Evolutionary conservation across 2,113 vertebrate species (phyloP).

Genomic region (Engraulis encrasicolus): DNA sequence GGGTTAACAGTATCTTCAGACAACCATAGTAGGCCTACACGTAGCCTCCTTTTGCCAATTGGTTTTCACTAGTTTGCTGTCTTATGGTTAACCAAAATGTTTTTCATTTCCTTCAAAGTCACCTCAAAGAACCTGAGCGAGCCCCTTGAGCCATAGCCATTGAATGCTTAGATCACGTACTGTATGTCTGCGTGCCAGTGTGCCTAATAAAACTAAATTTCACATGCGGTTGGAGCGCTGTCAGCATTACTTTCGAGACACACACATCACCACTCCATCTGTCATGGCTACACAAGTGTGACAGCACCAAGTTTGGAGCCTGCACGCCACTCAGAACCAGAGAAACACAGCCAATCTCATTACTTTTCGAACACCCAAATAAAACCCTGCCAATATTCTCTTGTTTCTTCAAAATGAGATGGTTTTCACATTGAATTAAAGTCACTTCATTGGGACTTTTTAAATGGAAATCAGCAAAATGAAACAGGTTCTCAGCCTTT

Average conservation of each 20-base stretch:
- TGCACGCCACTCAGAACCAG: neutral
- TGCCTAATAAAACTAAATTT: neutral
- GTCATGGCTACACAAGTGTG: neutral
- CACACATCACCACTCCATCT: neutral
- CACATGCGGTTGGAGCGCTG: neutral
- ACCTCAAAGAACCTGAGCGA: neutral
- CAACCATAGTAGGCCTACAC: no score
- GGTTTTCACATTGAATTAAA: neutral
- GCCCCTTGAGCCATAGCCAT: neutral
- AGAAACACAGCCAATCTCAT: conserved; percentile 1
- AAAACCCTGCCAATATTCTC: neutral
- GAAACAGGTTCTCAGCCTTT: neutral
- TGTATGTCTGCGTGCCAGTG: neutral
- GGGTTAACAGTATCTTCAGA: no score
- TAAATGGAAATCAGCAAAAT: neutral
- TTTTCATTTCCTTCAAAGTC: neutral
- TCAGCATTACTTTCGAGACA: neutral
- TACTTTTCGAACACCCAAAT: neutral
- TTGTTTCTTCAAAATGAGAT: neutral
- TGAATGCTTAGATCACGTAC: neutral
- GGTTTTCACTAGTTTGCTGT: neutral
- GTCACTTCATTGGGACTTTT: neutral
- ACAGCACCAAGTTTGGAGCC: neutral
- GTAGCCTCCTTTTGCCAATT: no score
- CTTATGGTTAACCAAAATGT: neutral